Base-by-base conservation (phyloP, 2,888 invertebrate species). In the Megaustenia siamemsis region DNA sequence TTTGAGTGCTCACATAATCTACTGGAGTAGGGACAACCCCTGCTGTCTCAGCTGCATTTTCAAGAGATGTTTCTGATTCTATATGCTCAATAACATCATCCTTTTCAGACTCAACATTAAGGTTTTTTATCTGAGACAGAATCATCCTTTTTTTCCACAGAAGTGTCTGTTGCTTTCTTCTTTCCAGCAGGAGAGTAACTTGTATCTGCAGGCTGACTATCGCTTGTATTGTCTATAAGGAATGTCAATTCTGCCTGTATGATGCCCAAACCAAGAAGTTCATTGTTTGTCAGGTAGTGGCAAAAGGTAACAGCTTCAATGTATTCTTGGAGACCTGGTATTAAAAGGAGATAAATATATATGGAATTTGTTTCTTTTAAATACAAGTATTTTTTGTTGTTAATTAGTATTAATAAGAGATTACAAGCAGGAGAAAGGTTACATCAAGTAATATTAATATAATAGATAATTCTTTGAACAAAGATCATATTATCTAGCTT, bases 301-400 rank as follows among this genome's bases (percentile, higher is more conserved):
- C 96, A 96, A 88, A 97, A 96, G 8, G 97, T 96, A 76, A 96
- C 95, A 0, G 98, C 98, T 94, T 98, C 98, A 82, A 97, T 95
- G 90, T 96, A 98, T 94, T 98, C 98, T 93, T 98, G 97, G 18
- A 95, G 88, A 60, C 95, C 95, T 95, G 88, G 6, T 24, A 12
- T 43, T 28, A 68, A 43, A 66, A 35, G 4, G 12, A 56, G 1
- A 56, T 56, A 1, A 77, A 56, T 32, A 15, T n/a, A n/a, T 15
- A 32, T 24, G 28, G 5, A 56, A 8, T 32, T 28, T 66, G 28
- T 66, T 8, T 28, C 28, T 2, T n/a, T 28, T 28, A 28, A 0
- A n/a, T 15, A 60, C n/a, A 18, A 60, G 6, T 60, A n/a, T 0
- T 60, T 60, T 8, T n/a, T 18, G 18, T n/a, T 60, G 56, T 32